phyloP scores from a whole-genome alignment of 2,888 invertebrate species.

The Lymantria monacha region DNA sequence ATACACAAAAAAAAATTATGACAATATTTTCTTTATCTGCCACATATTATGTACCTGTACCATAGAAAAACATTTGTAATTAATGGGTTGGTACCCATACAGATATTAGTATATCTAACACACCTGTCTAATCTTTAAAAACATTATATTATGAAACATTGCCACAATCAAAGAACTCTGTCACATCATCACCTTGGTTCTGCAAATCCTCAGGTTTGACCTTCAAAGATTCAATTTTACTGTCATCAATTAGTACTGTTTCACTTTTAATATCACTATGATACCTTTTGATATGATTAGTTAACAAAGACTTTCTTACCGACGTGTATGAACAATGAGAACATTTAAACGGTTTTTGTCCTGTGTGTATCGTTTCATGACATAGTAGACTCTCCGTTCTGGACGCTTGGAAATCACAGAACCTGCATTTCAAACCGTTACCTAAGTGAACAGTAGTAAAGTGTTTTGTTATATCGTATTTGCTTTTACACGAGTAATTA shows the following conservation, averaged over 20 bases:
- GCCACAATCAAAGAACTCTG: not conserved
- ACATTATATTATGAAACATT: too few species aligned
- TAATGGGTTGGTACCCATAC: too few species aligned
- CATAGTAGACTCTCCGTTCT: conserved; percentile 51
- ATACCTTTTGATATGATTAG: conserved; percentile 47
- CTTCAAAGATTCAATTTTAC: conserved; percentile 48
- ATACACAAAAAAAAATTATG: too few species aligned
- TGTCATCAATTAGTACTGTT: conserved; percentile 36
- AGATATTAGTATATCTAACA: too few species aligned
- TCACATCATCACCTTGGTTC: not conserved
- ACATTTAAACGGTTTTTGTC: conserved; percentile 58
- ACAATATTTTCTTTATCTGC: too few species aligned
- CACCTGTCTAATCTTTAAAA: too few species aligned
- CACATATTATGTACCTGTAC: too few species aligned
- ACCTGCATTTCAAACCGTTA: conserved; percentile 49
- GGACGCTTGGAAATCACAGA: conserved; percentile 49
- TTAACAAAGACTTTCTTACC: conserved; percentile 43
- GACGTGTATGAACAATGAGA: conserved; percentile 48
- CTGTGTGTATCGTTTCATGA: conserved; percentile 58
- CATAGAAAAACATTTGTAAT: too few species aligned
- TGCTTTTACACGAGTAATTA: conserved; percentile 49
- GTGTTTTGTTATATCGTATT: conserved; percentile 58
- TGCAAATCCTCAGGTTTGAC: conserved; percentile 13
- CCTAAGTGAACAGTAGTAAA: conserved; percentile 50
- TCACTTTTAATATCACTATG: conserved; percentile 41